phyloP scores from a whole-genome alignment of 1,140 invertebrate species.

The Adelges cooleyi region DNA sequence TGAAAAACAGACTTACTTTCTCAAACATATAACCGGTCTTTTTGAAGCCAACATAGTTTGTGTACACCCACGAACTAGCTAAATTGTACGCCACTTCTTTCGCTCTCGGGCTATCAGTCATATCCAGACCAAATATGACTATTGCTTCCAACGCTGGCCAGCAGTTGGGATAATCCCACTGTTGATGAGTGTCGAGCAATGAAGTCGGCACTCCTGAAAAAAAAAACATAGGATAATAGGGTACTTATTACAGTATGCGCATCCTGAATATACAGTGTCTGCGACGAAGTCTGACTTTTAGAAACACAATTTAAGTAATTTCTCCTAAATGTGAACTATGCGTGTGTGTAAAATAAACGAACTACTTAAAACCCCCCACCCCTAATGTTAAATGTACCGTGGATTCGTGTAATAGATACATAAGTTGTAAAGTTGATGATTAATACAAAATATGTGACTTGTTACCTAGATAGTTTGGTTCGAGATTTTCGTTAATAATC shows the following conservation, averaged over 20 bases:
- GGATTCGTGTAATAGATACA: neutral
- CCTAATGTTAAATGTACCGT: neutral
- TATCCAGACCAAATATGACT: constrained; percentile 44
- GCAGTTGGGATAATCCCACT: constrained; percentile 80
- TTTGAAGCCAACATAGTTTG: constrained; percentile 45
- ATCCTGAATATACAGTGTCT: too few relatives aligned
- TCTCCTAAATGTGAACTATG: neutral
- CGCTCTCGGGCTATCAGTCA: constrained; percentile 40
- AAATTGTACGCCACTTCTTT: constrained; percentile 42
- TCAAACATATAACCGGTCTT: constrained; percentile 60
- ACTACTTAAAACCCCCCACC: too few relatives aligned
- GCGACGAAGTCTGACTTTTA: too few relatives aligned
- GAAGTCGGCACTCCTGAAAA: constrained; percentile 56
- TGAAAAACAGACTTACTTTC: constrained; percentile 46
- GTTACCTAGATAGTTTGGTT: constrained; percentile 5
- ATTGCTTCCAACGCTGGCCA: constrained; percentile 70
- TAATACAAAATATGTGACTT: neutral
- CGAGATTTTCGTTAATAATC: constrained; percentile 13
- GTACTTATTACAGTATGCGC: too few relatives aligned
- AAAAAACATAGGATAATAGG: too few relatives aligned
- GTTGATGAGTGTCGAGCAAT: constrained; percentile 54
- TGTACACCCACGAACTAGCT: constrained; percentile 48
- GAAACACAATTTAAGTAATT: neutral
- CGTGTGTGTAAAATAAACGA: neutral
- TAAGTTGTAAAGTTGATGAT: neutral